A percentile compares a stretch with the other conserved stretches of the same genome.
phyloP scores from a whole-genome alignment of 2,888 invertebrate genomes.

The Dorcus hopei region DNA sequence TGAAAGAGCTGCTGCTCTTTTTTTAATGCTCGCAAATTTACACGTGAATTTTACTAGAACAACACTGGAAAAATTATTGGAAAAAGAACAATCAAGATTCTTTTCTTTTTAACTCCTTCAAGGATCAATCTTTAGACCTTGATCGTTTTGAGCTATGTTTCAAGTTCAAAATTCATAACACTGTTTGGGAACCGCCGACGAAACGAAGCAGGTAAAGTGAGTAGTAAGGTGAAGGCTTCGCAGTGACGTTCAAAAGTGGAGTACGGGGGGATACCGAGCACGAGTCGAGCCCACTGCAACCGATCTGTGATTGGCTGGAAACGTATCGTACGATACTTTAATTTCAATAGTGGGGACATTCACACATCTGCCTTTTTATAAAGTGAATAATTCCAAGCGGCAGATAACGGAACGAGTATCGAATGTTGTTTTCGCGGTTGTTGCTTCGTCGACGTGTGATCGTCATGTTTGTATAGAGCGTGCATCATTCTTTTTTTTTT shows the following conservation, averaged over 20 bases:
- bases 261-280: conserved; percentile 11
- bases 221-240: conserved; percentile 24
- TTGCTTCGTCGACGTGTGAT: too few species aligned
- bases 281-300: conserved; percentile 30
- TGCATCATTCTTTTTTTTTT: too few species aligned
- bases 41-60: too few species aligned
- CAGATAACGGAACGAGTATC: neutral
- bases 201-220: conserved; percentile 12
- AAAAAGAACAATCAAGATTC: too few species aligned
- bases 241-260: conserved; percentile 21
- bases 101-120: too few species aligned
- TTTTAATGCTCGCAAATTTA: too few species aligned
- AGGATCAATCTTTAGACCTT: too few species aligned
- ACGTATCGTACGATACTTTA: conserved; percentile 33
- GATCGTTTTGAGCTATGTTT: too few species aligned
- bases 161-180: neutral
- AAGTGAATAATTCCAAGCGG: conserved; percentile 16
- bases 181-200: conserved; percentile 15
- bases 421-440: too few species aligned
- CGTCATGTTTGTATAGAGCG: too few species aligned
- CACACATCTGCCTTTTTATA: conserved; percentile 23
- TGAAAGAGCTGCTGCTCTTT: too few species aligned
- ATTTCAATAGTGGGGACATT: conserved; percentile 23
- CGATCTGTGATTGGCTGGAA: conserved; percentile 24
- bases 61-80: too few species aligned